These are phyloP conservation scores for Campylorhamphus procurvoides DNA, from an alignment of 2,113 vertebrate genomes.

Conservation along the genomic window DNA sequence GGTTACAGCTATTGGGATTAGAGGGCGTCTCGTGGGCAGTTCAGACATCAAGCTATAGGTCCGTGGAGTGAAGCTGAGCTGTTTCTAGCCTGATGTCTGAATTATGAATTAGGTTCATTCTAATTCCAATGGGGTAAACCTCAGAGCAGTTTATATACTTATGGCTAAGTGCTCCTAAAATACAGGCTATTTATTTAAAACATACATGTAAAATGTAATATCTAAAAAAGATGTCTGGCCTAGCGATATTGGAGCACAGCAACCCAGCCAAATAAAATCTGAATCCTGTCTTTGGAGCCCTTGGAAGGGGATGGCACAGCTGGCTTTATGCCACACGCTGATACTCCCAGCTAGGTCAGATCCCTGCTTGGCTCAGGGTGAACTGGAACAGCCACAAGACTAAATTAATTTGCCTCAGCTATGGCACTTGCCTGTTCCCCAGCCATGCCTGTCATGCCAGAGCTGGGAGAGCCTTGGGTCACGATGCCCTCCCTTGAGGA, in stretches of 20 bases:
- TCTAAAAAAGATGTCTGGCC: constrained; percentile 40
- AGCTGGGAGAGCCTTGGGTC: not conserved
- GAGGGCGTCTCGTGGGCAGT: constrained; percentile 55
- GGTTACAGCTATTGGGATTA: constrained; percentile 68
- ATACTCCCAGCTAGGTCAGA: not conserved
- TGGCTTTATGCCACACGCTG: not conserved
- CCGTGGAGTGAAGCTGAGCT: not conserved
- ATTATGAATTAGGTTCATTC: constrained; percentile 68
- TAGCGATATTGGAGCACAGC: not conserved
- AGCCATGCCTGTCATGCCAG: not conserved
- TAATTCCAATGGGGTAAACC: constrained; percentile 72
- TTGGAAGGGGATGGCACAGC: not conserved
- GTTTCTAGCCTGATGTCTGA: constrained; percentile 56
- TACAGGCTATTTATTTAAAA: constrained; percentile 70
- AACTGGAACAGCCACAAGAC: not conserved
- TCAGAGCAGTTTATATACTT: constrained; percentile 64
- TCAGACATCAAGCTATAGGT: constrained; percentile 57
- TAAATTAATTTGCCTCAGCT: not conserved
- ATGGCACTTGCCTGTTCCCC: not conserved
- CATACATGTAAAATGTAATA: constrained; percentile 59
- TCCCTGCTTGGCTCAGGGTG: not conserved
- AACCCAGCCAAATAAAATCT: not conserved
- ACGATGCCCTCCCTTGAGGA: not conserved
- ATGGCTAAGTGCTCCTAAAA: constrained; percentile 69
- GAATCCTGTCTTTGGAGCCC: not conserved